Base-by-base conservation (phyloP, 2,113 vertebrate species). In the Heterotilapia buettikoferi region DNA sequence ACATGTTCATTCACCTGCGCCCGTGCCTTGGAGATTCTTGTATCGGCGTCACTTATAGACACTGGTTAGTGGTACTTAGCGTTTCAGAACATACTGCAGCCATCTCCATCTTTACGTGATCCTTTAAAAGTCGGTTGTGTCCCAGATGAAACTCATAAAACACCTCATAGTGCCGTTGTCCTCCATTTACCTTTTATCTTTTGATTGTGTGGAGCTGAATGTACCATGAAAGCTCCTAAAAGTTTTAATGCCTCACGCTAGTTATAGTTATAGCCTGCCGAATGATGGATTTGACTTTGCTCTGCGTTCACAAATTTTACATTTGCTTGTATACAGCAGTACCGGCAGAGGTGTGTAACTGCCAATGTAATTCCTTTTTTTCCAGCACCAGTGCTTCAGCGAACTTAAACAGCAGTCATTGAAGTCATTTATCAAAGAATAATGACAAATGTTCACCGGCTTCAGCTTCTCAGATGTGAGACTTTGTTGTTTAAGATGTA, bases 1-100 rank as follows among this genome's bases (percentile, higher is more conserved):
- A 91, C 88, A 87, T 84, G 78, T 88, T 89, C 88, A 89, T 93
- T 95, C 90, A 89, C 90, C 92, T 47, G 85, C 84, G 85, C 83
- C 90, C 78, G 93, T 95, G 95, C 95, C 95, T 96, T 94, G 93
- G 89, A 94, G 90, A 87, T 90, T 88, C 84, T 86, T 57, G 84
- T 92, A 90, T 89, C 33, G 54, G 84, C 68, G 3, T 91, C 84
- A 85, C 86, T 87, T 87, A 53, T 68, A 84, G 88, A 93, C 86
- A 84, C 84, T 73, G 80, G 88, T 89, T 84, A 84, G 61, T 85
- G 90, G 83, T 84, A 61, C 71, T 92, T 76, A 76, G 43, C 24
- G 83, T 90, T 85, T 86, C 71, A 50, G 68, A 87, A 84, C 86
- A 87, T 79, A 80, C 85, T 73, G 85, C 92, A 89, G 82, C 90